Percentiles rank a stretch among this genome's conserved stretches.
Conservation (phyloP, 2,888 invertebrate genomes). For the Phortica okadai region DNA sequence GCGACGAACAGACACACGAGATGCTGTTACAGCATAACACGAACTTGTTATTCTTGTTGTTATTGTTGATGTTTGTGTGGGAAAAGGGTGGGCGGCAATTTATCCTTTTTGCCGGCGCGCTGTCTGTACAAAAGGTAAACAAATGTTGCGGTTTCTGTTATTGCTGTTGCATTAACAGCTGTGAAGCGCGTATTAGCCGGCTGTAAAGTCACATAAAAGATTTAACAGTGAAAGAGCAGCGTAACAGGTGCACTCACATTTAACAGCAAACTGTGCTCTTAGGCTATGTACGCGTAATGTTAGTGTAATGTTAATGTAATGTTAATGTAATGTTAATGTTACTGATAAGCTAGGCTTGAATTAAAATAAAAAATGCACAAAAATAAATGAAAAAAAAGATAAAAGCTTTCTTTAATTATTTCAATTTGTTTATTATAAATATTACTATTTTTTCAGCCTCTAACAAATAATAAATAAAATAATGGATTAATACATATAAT, state of each 20-base stretch:
- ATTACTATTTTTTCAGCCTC: too few species aligned
- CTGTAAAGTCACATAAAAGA: neutral
- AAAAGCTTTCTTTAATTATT: too few species aligned
- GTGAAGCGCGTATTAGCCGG: neutral
- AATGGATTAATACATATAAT: too few species aligned
- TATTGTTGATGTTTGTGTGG: too few species aligned
- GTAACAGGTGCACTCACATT: neutral
- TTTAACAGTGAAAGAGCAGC: neutral
- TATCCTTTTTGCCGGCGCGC: neutral
- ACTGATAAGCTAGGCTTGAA: too few species aligned
- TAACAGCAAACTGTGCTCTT: neutral
- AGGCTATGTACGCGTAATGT: too few species aligned
- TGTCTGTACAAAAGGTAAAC: constrained; percentile 15
- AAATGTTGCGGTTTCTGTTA: neutral
- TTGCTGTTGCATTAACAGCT: neutral
- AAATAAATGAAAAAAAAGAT: too few species aligned
- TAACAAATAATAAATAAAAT: too few species aligned
- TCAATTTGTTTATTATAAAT: too few species aligned
- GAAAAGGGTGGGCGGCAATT: neutral
- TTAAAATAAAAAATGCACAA: too few species aligned
- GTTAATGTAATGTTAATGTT: too few species aligned
- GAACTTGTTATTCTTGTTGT: neutral
- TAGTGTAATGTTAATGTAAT: too few species aligned
- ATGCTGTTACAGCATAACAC: neutral
- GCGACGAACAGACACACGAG: neutral